A percentile compares a stretch with the other conserved stretches of the same genome.
Conservation (phyloP, 2,888 invertebrate species). For the Sarcophaga variegata region DNA sequence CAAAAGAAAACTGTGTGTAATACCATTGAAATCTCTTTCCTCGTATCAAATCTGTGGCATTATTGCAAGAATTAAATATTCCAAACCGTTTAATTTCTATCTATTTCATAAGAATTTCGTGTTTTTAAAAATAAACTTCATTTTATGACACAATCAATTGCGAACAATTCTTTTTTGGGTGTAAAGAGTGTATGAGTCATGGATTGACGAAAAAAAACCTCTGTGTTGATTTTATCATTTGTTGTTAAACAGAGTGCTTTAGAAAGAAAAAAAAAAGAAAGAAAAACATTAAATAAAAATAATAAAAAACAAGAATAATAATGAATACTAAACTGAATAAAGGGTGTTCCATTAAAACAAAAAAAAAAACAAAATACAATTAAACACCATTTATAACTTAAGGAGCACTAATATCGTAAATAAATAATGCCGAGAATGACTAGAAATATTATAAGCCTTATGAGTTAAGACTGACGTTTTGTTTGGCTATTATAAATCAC, state of each 20-base stretch:
- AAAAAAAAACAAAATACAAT: background rate
- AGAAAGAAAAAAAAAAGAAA: background rate
- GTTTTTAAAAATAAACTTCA: no score
- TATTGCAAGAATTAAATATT: no score
- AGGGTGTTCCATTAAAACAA: background rate
- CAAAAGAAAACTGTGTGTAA: no score
- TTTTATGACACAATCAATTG: no score
- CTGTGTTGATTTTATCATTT: background rate
- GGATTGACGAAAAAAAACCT: background rate
- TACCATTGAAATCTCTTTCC: no score
- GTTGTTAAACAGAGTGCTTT: background rate
- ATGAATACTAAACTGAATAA: background rate
- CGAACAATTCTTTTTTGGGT: background rate
- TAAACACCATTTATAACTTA: background rate
- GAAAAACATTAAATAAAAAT: background rate
- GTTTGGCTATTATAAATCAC: background rate
- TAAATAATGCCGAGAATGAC: background rate
- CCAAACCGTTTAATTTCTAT: no score
- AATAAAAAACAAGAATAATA: background rate
- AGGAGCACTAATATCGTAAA: background rate
- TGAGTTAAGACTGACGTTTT: background rate
- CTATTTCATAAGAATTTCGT: no score
- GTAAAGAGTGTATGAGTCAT: background rate
- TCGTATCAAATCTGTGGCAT: no score
- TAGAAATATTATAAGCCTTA: background rate